Evolutionary conservation across 2,113 vertebrate genomes (phyloP).

Genomic region (Percina caprodes): DNA sequence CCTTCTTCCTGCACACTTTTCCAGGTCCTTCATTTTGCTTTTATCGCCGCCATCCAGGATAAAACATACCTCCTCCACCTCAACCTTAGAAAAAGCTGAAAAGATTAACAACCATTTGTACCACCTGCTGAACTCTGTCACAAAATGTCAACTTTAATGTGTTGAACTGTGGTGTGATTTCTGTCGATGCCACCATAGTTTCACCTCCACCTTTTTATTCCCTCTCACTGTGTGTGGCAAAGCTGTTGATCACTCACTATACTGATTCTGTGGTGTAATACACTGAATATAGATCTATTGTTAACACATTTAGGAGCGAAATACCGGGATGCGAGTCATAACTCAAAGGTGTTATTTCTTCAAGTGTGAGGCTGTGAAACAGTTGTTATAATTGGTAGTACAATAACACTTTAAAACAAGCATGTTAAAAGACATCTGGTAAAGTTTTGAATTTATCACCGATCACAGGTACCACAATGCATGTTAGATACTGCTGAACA

Average conservation of each 20-base stretch:
- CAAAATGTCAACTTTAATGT: not conserved
- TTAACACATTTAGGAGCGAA: not conserved
- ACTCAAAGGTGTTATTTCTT: constrained; percentile 5
- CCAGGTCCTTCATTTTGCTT: constrained; percentile 8
- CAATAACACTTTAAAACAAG: not conserved
- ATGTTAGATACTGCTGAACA: not conserved
- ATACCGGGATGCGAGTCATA: not conserved
- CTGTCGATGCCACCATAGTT: not conserved
- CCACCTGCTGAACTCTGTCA: constrained; percentile 12
- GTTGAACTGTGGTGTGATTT: constrained; percentile 1
- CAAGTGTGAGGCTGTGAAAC: constrained; percentile 4
- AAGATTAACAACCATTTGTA: constrained; percentile 11
- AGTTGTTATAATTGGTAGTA: not conserved
- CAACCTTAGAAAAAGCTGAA: not conserved
- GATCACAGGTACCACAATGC: not conserved
- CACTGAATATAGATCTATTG: constrained; percentile 27
- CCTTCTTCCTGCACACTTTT: not conserved
- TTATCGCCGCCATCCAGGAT: not conserved
- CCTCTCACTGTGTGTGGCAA: not conserved
- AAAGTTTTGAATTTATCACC: not conserved
- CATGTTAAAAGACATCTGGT: not conserved
- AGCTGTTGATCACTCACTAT: constrained; percentile 17
- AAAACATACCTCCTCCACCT: not conserved
- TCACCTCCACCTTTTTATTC: constrained; percentile 5
- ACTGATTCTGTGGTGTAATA: not conserved